Percentiles rank a stretch among this genome's conserved stretches.
These are phyloP conservation scores for Deroptyus accipitrinus DNA, from an alignment of 2,113 vertebrate genomes.

Conservation along the genomic window DNA sequence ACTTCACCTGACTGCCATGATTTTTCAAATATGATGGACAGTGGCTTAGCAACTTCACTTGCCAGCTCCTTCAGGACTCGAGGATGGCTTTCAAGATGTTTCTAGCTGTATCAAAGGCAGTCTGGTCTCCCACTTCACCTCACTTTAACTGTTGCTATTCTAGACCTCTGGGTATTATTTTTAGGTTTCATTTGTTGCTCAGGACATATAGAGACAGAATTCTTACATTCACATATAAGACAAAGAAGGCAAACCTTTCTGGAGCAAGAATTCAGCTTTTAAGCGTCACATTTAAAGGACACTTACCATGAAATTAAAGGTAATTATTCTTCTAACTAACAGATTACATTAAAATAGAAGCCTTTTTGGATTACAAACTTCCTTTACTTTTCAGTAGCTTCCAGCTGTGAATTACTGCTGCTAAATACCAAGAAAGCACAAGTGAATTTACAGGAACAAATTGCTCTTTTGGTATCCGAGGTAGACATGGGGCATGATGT, in stretches of 20 bases:
- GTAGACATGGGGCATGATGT: not conserved
- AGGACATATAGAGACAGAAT: not conserved
- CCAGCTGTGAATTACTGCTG: not conserved
- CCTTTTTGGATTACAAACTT: not conserved
- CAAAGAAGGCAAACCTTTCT: not conserved
- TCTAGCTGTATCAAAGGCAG: not conserved
- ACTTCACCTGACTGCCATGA: too few relatives aligned
- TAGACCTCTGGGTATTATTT: not conserved
- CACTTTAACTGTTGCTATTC: not conserved
- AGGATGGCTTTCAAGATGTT: not conserved
- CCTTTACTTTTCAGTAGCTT: not conserved
- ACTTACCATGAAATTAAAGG: not conserved
- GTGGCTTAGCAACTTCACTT: too few relatives aligned
- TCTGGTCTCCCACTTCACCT: accelerated
- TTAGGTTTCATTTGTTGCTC: not conserved
- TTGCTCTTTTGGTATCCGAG: not conserved
- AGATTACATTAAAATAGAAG: not conserved
- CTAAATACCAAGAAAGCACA: not conserved
- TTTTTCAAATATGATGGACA: too few relatives aligned
- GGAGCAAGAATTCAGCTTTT: not conserved
- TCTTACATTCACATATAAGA: not conserved
- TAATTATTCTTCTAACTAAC: not conserved
- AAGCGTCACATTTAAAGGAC: not conserved
- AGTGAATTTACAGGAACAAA: not conserved
- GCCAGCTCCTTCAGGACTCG: too few relatives aligned